phyloP scores from a whole-genome alignment of 2,113 vertebrate species.

The Prolemur simus region DNA sequence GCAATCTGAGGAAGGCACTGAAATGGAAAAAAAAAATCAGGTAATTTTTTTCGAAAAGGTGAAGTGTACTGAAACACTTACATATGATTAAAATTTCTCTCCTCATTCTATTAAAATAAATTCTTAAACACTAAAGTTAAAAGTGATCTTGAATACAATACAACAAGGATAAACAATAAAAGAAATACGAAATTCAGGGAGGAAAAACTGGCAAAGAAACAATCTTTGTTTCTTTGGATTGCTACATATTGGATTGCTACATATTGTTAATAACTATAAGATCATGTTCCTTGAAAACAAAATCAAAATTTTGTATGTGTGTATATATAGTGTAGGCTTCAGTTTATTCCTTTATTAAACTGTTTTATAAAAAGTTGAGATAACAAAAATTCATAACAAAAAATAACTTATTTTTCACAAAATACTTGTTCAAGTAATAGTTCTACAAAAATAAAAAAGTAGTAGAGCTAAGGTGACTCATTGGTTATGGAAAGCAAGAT shows the following conservation, averaged over 20 bases:
- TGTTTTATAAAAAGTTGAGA: background rate
- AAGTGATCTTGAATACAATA: background rate
- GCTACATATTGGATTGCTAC: too few relatives aligned
- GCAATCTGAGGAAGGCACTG: slow-evolving; percentile 90
- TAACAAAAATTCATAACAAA: slow-evolving; percentile 38
- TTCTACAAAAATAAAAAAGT: background rate
- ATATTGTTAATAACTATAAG: background rate
- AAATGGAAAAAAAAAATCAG: slow-evolving; percentile 70
- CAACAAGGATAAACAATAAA: background rate
- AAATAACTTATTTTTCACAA: background rate
- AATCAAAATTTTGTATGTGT: background rate
- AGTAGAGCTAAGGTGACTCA: background rate
- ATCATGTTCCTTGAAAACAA: background rate
- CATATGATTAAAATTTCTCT: background rate
- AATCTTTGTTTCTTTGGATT: too few relatives aligned
- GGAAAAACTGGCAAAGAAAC: background rate
- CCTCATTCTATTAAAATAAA: slow-evolving; percentile 9
- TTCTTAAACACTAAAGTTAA: background rate
- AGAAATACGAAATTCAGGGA: rapidly evolving
- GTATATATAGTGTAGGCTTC: background rate
- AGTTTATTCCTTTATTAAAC: background rate
- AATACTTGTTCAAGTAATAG: background rate
- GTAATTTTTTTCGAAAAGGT: background rate
- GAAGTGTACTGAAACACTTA: background rate
- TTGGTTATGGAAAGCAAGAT: background rate